Base-by-base conservation (phyloP, 30 jellyfish, hydroid and myxozoan genomes). In the Haliclystus octoradiatus region DNA sequence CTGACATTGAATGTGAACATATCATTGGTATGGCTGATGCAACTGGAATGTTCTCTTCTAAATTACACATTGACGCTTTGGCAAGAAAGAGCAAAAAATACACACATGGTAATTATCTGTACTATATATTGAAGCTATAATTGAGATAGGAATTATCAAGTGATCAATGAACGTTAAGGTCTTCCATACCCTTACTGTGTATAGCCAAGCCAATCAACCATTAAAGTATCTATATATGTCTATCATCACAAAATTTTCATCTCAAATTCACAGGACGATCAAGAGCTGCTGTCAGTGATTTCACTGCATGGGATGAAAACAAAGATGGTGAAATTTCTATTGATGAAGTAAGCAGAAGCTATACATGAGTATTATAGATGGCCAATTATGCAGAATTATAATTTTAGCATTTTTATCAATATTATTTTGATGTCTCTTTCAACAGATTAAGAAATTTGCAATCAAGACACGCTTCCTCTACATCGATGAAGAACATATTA, bases 41-140 rank as follows among this genome's bases (percentile, higher is more conserved):
- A 3, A 63, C 62, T 31, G 99, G 99, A 0, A 50, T 92, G 71
- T 62, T 49, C 26, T 71, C 93, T 0, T 84, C 96, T 69, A 85
- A 86, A 0, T 83, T 92, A 32, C 99, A 92, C 49, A 76, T 92
- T 47, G 99, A 92, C 50, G 88, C 73, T 1, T 26, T 66, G 31
- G 30, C 94, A 1, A 79, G 27, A 52, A 78, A 57, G 77, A 72
- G 79, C 74, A 78, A 73, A 34, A 71, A 73, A 0, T 52, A 69
- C 34, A 63, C 83, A 2, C 90, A 91, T 34, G 98, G 98, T 89
- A 60, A 33, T 46, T 52, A 12, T 27, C 47, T 33, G 27, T 3
- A 76, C 15, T 23, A 19, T 19, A 40, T 40, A 9, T 40, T 19
- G 19, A 9, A 40, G 57, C 57, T 40, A 40, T 40, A 19, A 9